These are phyloP conservation scores for Cephalopholis sonnerati DNA, from an alignment of 2,113 vertebrate species.

Conservation along the genomic window DNA sequence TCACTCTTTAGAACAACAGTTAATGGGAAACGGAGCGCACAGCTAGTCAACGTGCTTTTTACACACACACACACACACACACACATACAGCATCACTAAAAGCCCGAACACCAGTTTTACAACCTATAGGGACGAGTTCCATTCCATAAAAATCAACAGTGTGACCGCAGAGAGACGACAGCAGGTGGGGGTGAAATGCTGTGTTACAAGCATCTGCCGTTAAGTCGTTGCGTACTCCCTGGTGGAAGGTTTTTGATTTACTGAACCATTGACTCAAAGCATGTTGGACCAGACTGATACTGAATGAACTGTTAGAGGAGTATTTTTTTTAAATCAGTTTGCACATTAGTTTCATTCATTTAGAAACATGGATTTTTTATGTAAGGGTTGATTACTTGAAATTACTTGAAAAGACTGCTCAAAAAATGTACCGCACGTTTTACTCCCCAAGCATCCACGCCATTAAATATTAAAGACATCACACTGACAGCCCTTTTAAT, in stretches of 20 bases:
- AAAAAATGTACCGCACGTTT: not conserved
- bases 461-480: constrained; percentile 27
- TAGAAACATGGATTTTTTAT: not conserved
- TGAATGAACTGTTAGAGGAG: not conserved
- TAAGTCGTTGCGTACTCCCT: constrained; percentile 13
- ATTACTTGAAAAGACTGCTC: not conserved
- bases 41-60: constrained; percentile 31
- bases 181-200: constrained; percentile 16
- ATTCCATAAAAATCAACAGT: constrained; percentile 39
- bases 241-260: constrained; percentile 40
- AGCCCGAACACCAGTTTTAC: constrained; percentile 13
- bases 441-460: not conserved
- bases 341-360: not conserved
- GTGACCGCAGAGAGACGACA: constrained; percentile 29
- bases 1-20: constrained; percentile 66
- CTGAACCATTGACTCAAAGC: constrained; percentile 25
- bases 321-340: not conserved
- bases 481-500: constrained; percentile 7
- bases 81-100: not conserved
- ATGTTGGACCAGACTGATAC: constrained; percentile 7
- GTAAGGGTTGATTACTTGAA: not conserved
- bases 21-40: constrained; percentile 57
- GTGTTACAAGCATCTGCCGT: constrained; percentile 19
- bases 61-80: not conserved
- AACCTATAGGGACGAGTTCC: constrained; percentile 29